These are phyloP conservation scores for Stenotaenia linearis DNA, from an alignment of 2,888 invertebrate species.

Conservation along the genomic window DNA sequence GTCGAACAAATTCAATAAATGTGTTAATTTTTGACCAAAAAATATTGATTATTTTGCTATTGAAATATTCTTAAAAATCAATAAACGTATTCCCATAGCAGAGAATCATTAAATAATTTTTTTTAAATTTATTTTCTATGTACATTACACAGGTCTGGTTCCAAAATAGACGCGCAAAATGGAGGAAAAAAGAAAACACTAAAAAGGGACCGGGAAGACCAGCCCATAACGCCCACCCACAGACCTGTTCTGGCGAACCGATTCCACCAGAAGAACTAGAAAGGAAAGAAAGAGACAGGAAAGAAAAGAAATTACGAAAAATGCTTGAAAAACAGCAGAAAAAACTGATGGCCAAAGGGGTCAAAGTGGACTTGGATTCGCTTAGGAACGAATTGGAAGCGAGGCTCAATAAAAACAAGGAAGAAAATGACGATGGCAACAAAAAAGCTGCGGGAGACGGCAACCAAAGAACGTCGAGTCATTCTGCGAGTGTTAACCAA, in stretches of 20 bases:
- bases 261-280: slow-evolving; percentile 66
- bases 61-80: no score
- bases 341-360: slow-evolving; percentile 84
- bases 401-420: slow-evolving; percentile 48
- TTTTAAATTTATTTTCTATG: no score
- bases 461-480: neutral
- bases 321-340: slow-evolving; percentile 86
- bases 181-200: slow-evolving; percentile 98
- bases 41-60: no score
- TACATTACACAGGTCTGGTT: slow-evolving; percentile 87
- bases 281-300: slow-evolving; percentile 46
- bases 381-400: slow-evolving; percentile 77
- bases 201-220: slow-evolving; percentile 97
- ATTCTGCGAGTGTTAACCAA: neutral
- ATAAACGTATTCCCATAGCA: no score
- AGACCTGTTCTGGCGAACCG: slow-evolving; percentile 94
- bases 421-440: neutral
- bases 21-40: no score
- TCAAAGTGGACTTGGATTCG: slow-evolving; percentile 79
- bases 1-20: no score
- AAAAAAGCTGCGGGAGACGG: neutral
- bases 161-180: slow-evolving; percentile 97
- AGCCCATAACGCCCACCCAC: slow-evolving; percentile 96
- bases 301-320: slow-evolving; percentile 66
- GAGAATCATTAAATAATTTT: no score